phyloP scores from a whole-genome alignment of 2,797 vertebrate genomes.

The Anas bernieri region DNA sequence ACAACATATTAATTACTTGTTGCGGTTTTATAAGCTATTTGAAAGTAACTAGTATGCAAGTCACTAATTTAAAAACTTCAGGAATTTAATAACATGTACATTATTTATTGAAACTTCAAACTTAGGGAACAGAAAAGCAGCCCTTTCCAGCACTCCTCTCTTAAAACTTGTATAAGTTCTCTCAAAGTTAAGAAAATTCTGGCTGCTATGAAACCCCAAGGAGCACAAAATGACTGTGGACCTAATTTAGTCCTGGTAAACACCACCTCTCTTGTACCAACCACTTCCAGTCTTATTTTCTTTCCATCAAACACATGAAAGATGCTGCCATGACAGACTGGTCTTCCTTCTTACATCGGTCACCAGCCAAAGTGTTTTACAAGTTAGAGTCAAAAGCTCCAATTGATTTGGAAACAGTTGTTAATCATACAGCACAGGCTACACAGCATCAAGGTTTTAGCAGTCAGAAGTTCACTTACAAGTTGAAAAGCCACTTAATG shows the following conservation, averaged over 20 bases:
- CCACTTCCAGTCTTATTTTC: background rate
- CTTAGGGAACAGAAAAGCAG: background rate
- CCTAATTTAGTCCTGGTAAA: background rate
- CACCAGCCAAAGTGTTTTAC: background rate
- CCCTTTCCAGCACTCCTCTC: background rate
- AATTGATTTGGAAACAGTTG: background rate
- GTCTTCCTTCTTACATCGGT: background rate
- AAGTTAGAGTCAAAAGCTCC: background rate
- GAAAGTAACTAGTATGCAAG: background rate
- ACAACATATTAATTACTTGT: background rate
- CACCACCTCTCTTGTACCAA: background rate
- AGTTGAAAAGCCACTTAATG: background rate
- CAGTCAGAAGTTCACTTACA: background rate
- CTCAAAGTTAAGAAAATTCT: background rate
- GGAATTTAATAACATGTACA: background rate
- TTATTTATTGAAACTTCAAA: background rate
- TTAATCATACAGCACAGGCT: rapidly evolving
- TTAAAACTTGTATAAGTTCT: background rate
- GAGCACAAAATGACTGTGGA: background rate
- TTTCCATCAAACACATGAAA: background rate
- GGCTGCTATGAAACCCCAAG: background rate
- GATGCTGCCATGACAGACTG: background rate
- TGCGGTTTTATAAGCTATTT: background rate
- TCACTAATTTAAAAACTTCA: background rate
- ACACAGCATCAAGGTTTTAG: background rate